Base-by-base conservation (phyloP, 1,140 invertebrate genomes). In the Penaeus japonicus region DNA sequence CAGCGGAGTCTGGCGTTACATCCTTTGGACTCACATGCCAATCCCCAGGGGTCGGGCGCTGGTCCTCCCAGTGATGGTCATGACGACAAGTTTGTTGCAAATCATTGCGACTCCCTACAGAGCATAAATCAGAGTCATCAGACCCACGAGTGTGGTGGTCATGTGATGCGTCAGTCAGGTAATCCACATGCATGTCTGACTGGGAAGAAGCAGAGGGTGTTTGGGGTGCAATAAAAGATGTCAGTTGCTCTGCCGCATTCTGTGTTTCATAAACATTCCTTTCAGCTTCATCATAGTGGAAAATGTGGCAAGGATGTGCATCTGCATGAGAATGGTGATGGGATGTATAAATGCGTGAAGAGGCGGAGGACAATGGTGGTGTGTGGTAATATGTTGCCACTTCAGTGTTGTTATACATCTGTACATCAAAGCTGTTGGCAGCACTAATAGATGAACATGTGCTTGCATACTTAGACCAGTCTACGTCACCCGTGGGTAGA, bases 351-450 rank as follows among this genome's bases (percentile, higher is more conserved):
- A 53, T 53, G 22, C 62, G 15, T 24, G 24, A 54, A 17, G 57
- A 30, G 39, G 54, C 55, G 0, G 84, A 65, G 18, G 65, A 53
- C 20, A 53, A 65, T 32, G 70, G 55, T 7, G 84, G 84, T 27
- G 53, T 65, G 27, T 85, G 59, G 54, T 85, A 85, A 30, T 85
- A 85, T 30, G 84, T 75, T n/a, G 75, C 80, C 4, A 82, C 89
- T n/a, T 90, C 89, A 77, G 35, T 78, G 78, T 90, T 85, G 47
- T 90, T 85, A 47, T 84, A 90, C 81, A 90, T 87, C 0, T 80
- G 27, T 20, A 83, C 77, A 70, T 90, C 87, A 77, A 87, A 87
- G 39, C 78, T 89, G 70, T 82, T 86, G 12, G 87, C 80, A 30
- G 79, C 65, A 62, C 83, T 78, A 35, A 88, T 75, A 54, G 89